Base-by-base conservation (phyloP, 2,113 vertebrate genomes). In the Phylloscopus trochiloides region DNA sequence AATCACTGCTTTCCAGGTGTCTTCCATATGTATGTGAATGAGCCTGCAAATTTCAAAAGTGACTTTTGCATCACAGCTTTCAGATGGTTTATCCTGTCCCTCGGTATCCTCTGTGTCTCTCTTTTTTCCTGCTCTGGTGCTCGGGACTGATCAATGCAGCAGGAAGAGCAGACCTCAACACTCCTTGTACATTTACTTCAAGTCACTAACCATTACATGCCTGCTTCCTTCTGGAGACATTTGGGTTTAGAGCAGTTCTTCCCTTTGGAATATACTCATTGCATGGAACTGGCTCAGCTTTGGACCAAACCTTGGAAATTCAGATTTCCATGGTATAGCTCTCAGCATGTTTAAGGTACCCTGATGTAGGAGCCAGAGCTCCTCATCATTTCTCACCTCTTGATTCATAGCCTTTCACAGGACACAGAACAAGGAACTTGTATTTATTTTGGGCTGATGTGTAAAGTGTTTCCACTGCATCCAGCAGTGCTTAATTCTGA, bases 1-100 rank as follows among this genome's bases (percentile, higher is more conserved):
- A 88, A 63, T 63, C 15, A 2, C 81, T 73, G 38, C 66, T 92
- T 86, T 78, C 85, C 92, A 92, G 84, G 94, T 96, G 89, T 94
- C 58, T 47, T 92, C 90, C 90, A 55, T 73, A 70, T 72, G 88
- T 83, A 19, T 40, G 7, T 31, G 63, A 79, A 66, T 13, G 10
- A 82, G 54, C 42, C 38, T 51, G 48, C 1, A 0, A 58, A 79
- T 80, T 88, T 92, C 43, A 29, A 22, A 92, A 74, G 36, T 50
- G 28, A 32, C 17, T 81, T 75, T 47, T 62, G 29, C n/a, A 22
- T 59, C 40, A 17, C 2, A 63, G 65, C 22, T 73, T 63, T 93
- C 48, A 48, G 61, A 28, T 73, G 34, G 21, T 87, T 72, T 89
- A 26, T 67, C 28, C 58, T 6, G 0, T 75, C 71, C 50, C 45